Evolutionary conservation across 2,888 invertebrate species (phyloP), one percentile per base, ranked within the genome.

Genomic region (Caenorhabditis zanzibari): DNA sequence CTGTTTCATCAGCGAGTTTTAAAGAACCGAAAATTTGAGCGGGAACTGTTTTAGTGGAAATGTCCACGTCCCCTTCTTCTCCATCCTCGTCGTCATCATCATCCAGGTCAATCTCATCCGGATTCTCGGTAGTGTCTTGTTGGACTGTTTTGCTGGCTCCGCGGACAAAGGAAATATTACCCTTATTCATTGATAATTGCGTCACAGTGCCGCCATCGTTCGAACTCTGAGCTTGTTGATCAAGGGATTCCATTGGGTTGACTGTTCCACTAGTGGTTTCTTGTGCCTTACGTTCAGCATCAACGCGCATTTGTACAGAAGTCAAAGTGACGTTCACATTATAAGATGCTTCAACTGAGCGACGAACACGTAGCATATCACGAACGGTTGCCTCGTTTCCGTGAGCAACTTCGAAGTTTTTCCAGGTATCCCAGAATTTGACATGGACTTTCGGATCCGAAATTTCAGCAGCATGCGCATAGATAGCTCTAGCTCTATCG

Each of bases 301-400:
- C 85, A 35, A 77, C 96, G 89, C 97, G 94, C 96, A 98, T 97
- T 93, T 98, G 98, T 0, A 97, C 97, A 16, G 97, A 96, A 97
- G 98, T 98, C 96, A 97, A 98, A 93, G 98, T 98, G n/a, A 95
- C 94, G 92, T 98, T 97, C 0, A 98, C 98, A 93, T 98, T 99
- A 93, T 97, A 99, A 91, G 96, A 96, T 38, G 90, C 90, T 76
- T 84, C 76, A 3, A 87, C 96, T 92, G 97, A 97, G 89, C 98
- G 95, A 93, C 98, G 97, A 86, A 99, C 97, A 12, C 88, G 76
- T 16, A 88, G 91, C 86, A 86, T 83, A 63, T 85, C 87, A 59
- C 98, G 94, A 95, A 99, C 97, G 0, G 99, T 99, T 92, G 99
- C 99, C 93, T 99, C 98, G 93, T 99, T 99, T 19, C 99, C 99